A percentile compares a stretch with the other conserved stretches of the same genome.
phyloP scores from a whole-genome alignment of 2,797 vertebrate species.

The Muscicapa striata region DNA sequence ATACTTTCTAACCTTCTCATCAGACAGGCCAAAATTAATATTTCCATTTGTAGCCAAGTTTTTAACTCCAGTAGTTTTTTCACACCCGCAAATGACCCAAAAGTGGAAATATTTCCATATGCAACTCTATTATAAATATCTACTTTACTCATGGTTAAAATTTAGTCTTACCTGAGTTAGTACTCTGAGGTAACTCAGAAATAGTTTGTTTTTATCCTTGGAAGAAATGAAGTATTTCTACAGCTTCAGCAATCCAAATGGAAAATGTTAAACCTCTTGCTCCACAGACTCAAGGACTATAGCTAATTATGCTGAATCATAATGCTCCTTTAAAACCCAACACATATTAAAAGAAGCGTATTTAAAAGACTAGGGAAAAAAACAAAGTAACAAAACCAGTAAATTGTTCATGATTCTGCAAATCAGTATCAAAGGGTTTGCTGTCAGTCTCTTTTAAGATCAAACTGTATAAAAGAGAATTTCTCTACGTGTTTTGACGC shows the following conservation, averaged over 20 bases:
- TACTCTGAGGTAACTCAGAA: neutral
- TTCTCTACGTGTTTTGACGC: neutral
- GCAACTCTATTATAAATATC: neutral
- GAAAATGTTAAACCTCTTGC: slow-evolving; percentile 25
- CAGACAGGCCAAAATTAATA: neutral
- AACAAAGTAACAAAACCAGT: neutral
- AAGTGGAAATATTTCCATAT: neutral
- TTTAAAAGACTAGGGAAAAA: neutral
- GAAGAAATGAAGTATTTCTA: neutral
- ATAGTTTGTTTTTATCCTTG: neutral
- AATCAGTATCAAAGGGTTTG: slow-evolving; percentile 36
- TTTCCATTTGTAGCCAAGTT: neutral
- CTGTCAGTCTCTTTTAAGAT: slow-evolving; percentile 17
- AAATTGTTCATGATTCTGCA: slow-evolving; percentile 41
- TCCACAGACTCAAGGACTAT: neutral
- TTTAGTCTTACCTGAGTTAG: neutral
- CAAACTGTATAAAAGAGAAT: slow-evolving; percentile 28
- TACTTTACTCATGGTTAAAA: neutral
- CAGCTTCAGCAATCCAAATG: slow-evolving; percentile 1
- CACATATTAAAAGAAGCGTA: neutral
- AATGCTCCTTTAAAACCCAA: neutral
- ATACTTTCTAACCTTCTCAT: neutral
- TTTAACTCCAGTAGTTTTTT: neutral
- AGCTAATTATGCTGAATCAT: slow-evolving; percentile 23
- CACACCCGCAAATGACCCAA: neutral